phyloP scores from a whole-genome alignment of 2,888 invertebrate species.

The Agrotis exclamationis region DNA sequence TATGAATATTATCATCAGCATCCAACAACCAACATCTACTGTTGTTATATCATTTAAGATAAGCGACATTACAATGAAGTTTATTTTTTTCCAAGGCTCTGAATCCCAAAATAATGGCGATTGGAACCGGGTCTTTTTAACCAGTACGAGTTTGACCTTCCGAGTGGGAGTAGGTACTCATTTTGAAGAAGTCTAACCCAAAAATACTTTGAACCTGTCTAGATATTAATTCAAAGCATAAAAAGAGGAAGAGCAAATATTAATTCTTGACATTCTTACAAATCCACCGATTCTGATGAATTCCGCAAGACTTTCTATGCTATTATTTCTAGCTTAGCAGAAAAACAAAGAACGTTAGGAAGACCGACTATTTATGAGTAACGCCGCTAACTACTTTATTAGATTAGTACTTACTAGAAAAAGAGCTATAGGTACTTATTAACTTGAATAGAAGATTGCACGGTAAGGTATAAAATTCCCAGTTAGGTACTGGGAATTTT shows the following conservation, averaged over 20 bases:
- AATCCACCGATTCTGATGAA: neutral
- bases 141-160: too few species aligned
- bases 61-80: neutral
- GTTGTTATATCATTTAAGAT: neutral
- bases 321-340: neutral
- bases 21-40: neutral
- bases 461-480: neutral
- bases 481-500: too few species aligned
- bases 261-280: neutral
- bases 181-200: too few species aligned
- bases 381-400: constrained; percentile 11
- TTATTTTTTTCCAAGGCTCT: neutral
- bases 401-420: constrained; percentile 14
- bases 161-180: too few species aligned
- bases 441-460: neutral
- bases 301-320: constrained; percentile 1
- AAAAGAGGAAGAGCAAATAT: neutral
- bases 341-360: neutral
- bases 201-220: neutral
- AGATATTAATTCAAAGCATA: neutral
- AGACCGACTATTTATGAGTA: constrained; percentile 12
- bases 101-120: too few species aligned
- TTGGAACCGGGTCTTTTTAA: too few species aligned
- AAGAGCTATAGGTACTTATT: neutral
- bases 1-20: too few species aligned